Conservation (phyloP, 2,113 vertebrate genomes). For the Caretta caretta region DNA sequence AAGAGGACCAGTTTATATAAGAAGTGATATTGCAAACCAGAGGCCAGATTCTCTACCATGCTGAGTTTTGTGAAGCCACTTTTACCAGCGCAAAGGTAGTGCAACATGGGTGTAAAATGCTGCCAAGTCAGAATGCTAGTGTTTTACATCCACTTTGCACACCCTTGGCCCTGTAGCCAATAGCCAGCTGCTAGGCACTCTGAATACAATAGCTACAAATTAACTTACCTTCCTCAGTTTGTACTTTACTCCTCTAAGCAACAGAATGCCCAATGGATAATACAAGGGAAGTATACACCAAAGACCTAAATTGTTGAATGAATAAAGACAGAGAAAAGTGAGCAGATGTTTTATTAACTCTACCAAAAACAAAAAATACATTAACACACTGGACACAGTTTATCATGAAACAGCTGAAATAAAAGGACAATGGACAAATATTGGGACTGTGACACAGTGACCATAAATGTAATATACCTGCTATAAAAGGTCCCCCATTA, state of each 20-base stretch:
- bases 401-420: not conserved
- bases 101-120: not conserved
- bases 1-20: not conserved
- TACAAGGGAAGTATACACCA: not conserved
- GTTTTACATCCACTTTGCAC: not conserved
- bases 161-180: not conserved
- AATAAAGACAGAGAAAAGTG: not conserved
- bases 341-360: not conserved
- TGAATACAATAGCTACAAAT: not conserved
- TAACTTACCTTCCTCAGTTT: not conserved
- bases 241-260: not conserved
- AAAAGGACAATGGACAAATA: not conserved
- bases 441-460: not conserved
- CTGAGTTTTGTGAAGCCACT: not conserved
- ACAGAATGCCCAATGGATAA: not conserved
- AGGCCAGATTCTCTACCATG: accelerated
- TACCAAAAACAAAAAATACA: not conserved
- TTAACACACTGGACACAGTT: not conserved
- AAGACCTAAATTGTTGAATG: not conserved
- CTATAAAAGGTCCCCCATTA: not conserved
- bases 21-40: not conserved
- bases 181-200: not conserved
- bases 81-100: not conserved
- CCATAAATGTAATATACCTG: accelerated
- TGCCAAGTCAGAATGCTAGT: not conserved